A percentile compares a stretch with the other conserved stretches of the same genome.
These are phyloP conservation scores for Gopherus evgoodei DNA, from an alignment of 2,113 vertebrate genomes.

Conservation along the genomic window DNA sequence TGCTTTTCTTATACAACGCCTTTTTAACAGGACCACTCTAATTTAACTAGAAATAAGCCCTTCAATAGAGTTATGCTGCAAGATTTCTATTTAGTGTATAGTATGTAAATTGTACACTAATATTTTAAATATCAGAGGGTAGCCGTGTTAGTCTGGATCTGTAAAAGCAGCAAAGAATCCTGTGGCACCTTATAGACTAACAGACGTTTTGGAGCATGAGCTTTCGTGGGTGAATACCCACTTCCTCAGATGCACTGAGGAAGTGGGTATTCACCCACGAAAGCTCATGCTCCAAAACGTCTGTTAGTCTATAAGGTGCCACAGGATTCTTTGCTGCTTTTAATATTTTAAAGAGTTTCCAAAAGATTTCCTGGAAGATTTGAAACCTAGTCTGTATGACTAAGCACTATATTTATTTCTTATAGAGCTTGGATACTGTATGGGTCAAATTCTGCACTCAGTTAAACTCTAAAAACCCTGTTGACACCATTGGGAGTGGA, in stretches of 20 bases:
- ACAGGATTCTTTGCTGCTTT: too few species aligned
- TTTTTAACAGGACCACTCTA: constrained; percentile 54
- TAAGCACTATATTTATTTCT: constrained; percentile 40
- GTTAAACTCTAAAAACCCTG: background rate
- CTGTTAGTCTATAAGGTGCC: too few species aligned
- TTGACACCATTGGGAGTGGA: background rate
- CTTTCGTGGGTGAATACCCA: too few species aligned
- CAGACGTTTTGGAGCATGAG: too few species aligned
- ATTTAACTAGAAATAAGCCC: constrained; percentile 49
- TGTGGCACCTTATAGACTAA: too few species aligned
- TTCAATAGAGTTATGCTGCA: constrained; percentile 48
- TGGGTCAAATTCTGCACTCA: background rate
- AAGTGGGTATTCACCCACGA: too few species aligned
- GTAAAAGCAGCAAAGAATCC: too few species aligned
- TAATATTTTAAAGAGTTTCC: constrained; percentile 69
- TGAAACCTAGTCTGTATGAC: constrained; percentile 1
- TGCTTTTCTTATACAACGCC: constrained; percentile 58
- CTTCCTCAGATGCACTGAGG: too few species aligned
- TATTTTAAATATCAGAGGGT: too few species aligned
- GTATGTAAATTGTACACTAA: constrained; percentile 74
- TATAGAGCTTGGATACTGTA: background rate
- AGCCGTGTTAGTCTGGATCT: too few species aligned
- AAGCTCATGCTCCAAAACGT: too few species aligned
- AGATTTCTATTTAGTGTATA: constrained; percentile 41
- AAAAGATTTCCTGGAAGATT: constrained; percentile 62